phyloP scores from a whole-genome alignment of 2,113 vertebrate genomes.

The Centropristis striata region DNA sequence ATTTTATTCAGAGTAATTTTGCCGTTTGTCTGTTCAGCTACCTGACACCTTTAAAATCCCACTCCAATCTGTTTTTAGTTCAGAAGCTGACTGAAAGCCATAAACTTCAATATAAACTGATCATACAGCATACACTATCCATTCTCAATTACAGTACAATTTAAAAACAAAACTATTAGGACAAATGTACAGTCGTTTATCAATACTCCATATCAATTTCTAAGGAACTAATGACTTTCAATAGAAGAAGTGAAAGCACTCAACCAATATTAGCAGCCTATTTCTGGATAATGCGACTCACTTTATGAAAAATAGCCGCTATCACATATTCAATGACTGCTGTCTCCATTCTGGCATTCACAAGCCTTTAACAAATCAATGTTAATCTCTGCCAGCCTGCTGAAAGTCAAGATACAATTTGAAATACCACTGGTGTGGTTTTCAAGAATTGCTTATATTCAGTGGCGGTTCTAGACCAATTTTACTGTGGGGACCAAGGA shows the following conservation, averaged over 20 bases:
- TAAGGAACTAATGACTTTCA: constrained; percentile 64
- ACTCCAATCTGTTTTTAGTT: background rate
- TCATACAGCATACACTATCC: constrained; percentile 4
- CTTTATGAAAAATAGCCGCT: constrained; percentile 34
- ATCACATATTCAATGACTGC: constrained; percentile 38
- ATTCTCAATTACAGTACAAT: constrained; percentile 37
- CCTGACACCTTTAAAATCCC: background rate
- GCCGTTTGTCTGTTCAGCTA: background rate
- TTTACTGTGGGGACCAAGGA: no score
- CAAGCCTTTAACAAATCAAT: constrained; percentile 4
- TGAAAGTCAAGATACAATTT: constrained; percentile 9
- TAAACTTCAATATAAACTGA: background rate
- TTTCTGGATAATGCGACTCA: constrained; percentile 60
- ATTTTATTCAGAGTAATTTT: background rate
- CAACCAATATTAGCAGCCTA: constrained; percentile 56
- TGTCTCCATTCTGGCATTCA: background rate
- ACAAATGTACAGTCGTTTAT: constrained; percentile 44
- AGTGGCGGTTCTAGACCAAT: no score
- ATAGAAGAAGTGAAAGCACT: constrained; percentile 58
- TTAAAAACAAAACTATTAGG: constrained; percentile 52
- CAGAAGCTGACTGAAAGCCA: background rate
- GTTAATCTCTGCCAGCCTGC: constrained; percentile 32
- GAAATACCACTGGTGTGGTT: background rate
- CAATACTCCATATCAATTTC: constrained; percentile 63
- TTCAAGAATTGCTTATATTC: background rate